phyloP scores from a whole-genome alignment of 1,140 invertebrate genomes.

The Apis laboriosa region DNA sequence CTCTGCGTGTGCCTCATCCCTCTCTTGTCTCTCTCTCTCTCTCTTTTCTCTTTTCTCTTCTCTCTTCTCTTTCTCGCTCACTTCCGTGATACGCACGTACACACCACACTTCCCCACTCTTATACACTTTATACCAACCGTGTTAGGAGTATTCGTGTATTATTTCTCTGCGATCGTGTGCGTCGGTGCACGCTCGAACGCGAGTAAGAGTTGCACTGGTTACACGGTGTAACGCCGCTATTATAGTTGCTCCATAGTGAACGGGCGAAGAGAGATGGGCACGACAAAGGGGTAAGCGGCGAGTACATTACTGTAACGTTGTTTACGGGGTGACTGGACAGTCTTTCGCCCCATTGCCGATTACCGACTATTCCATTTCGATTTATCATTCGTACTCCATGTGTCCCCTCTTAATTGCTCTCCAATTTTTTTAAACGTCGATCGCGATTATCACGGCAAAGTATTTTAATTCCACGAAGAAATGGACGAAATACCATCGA shows the following conservation, averaged over 20 bases:
- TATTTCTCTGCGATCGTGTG: not conserved
- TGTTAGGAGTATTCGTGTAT: slow-evolving; percentile 43
- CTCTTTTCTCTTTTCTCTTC: not conserved
- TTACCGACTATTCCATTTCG: slow-evolving; percentile 61
- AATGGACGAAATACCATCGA: not conserved
- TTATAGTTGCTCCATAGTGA: slow-evolving; percentile 30
- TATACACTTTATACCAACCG: slow-evolving; percentile 47
- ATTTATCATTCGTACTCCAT: slow-evolving; percentile 55
- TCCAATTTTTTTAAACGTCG: not conserved
- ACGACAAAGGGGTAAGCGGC: slow-evolving; percentile 43
- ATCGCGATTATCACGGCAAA: not conserved
- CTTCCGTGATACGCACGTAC: not conserved
- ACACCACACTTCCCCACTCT: slow-evolving; percentile 34
- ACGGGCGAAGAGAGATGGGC: slow-evolving; percentile 35
- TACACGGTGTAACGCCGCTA: slow-evolving; percentile 41
- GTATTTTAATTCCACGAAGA: too few relatives aligned
- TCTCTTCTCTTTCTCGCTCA: not conserved
- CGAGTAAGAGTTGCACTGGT: slow-evolving; percentile 27
- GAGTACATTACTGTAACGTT: slow-evolving; percentile 67
- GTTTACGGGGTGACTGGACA: slow-evolving; percentile 66
- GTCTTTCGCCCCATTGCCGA: slow-evolving; percentile 68
- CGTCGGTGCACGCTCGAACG: slow-evolving; percentile 50
- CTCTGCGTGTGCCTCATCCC: slow-evolving; percentile 67
- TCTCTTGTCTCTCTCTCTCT: not conserved
- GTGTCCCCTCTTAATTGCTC: not conserved